Evolutionary conservation across 2,797 vertebrate species (phyloP).

Genomic region (Clarias pachynema): DNA sequence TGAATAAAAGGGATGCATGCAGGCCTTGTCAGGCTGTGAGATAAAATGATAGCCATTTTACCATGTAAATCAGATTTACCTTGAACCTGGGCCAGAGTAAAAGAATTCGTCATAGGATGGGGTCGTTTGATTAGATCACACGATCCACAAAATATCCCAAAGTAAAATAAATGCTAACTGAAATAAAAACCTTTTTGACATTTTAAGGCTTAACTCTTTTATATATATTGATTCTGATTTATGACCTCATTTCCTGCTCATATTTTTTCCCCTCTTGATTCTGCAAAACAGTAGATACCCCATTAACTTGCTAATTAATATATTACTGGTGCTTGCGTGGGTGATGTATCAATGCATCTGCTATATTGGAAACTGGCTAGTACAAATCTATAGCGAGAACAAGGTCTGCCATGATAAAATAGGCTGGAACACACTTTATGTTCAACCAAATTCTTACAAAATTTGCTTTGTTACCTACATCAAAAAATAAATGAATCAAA

Average conservation of each 20-base stretch:
- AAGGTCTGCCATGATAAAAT: background rate
- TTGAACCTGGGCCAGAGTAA: background rate
- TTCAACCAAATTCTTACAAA: background rate
- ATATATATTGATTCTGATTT: constrained; percentile 1
- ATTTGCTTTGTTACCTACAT: background rate
- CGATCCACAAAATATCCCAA: background rate
- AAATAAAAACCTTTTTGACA: constrained; percentile 4
- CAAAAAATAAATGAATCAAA: background rate
- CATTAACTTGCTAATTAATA: constrained; percentile 24
- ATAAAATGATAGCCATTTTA: background rate
- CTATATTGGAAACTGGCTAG: constrained; percentile 12
- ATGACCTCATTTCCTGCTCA: constrained; percentile 20
- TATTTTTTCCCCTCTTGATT: background rate
- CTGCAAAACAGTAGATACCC: constrained; percentile 11
- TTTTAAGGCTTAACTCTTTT: constrained; percentile 2
- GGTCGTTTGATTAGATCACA: constrained; percentile 19
- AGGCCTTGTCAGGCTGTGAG: background rate
- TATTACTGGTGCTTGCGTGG: background rate
- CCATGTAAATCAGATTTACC: constrained; percentile 28
- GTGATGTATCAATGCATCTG: constrained; percentile 12
- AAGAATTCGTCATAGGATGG: constrained; percentile 14
- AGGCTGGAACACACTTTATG: background rate
- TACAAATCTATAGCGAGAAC: background rate
- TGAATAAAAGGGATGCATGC: constrained; percentile 10
- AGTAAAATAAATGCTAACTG: constrained; percentile 30